phyloP scores from a whole-genome alignment of 2,888 invertebrate species.

The Exocentrus adspersus region DNA sequence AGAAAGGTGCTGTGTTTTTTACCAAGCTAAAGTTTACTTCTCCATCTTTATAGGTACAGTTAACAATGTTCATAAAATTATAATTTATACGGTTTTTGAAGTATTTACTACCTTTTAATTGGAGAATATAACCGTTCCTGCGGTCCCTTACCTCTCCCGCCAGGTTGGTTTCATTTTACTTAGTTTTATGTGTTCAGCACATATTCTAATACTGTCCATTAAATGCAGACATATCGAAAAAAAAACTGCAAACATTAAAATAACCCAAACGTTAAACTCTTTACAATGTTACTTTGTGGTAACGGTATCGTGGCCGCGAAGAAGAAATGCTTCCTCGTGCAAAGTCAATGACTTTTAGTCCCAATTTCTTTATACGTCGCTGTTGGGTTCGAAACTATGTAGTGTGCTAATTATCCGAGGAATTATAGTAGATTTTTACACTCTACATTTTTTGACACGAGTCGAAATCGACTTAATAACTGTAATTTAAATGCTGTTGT shows the following conservation, averaged over 20 bases:
- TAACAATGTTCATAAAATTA: too few relatives aligned
- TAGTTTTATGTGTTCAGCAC: neutral
- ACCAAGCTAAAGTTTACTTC: too few relatives aligned
- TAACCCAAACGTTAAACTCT: conserved; percentile 1
- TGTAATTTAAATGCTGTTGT: neutral
- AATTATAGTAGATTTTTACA: conserved; percentile 1
- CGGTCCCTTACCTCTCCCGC: conserved; percentile 1
- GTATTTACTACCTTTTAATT: neutral
- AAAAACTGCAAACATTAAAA: conserved; percentile 23
- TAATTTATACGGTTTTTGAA: neutral
- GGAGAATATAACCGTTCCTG: neutral
- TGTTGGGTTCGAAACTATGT: neutral
- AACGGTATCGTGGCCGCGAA: conserved; percentile 50
- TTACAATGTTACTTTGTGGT: conserved; percentile 33
- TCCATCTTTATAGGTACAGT: too few relatives aligned
- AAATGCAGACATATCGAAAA: conserved; percentile 1
- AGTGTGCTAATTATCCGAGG: neutral
- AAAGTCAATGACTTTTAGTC: conserved; percentile 46
- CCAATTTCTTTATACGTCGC: conserved; percentile 43
- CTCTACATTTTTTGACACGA: neutral
- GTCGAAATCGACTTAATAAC: neutral
- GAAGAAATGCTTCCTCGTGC: conserved; percentile 46
- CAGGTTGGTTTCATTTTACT: conserved; percentile 8
- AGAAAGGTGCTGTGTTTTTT: conserved; percentile 18
- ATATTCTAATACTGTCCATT: neutral